Base-by-base conservation (phyloP, 2,113 vertebrate species). In the Xenotilapia flavipinnis region DNA sequence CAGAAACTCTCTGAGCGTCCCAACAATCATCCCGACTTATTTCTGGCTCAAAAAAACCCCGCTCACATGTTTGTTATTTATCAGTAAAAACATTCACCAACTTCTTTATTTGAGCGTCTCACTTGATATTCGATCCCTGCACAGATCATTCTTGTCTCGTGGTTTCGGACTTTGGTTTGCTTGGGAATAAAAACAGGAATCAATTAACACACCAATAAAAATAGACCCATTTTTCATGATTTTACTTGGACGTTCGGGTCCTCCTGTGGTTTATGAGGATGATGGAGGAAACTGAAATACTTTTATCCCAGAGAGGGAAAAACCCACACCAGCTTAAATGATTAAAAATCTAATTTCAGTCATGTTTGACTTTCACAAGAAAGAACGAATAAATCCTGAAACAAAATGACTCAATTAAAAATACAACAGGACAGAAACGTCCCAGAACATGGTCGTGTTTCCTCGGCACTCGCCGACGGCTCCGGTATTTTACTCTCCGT, bases 51-150 rank as follows among this genome's bases (percentile, higher is more conserved):
- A 75, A 42, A 6, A 3, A 56, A 1, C 13, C 13, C 12, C 0
- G 6, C 70, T 28, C 0, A 28, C 23, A 28, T 28, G 0, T 47
- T 47, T 40, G 6, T 0, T 47, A 17, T 28, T 49, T 19, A 49
- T 47, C 1, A 45, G 14, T 75, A 26, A 26, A 75, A 19, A 28
- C 0, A 45, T 45, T 45, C 13, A 26, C 8, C n/a, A 26, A 2
- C 65, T 45, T 45, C 23, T 47, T 75, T 11, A 28, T 47, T 45
- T 1, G 7, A 28, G 42, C 14, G 19, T 12, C 42, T 31, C 45
- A 5, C 15, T 75, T 75, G 9, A 19, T 17, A 19, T 47, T 75
- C 3, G 9, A 23, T 19, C 70, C 0, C n/a, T 14, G 12, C n/a
- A 42, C n/a, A 70, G 38, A 70, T 23, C 3, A 14, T 42, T 42